phyloP scores from a whole-genome alignment of 2,888 invertebrate species.

The Pachycephus smyrnensis region DNA sequence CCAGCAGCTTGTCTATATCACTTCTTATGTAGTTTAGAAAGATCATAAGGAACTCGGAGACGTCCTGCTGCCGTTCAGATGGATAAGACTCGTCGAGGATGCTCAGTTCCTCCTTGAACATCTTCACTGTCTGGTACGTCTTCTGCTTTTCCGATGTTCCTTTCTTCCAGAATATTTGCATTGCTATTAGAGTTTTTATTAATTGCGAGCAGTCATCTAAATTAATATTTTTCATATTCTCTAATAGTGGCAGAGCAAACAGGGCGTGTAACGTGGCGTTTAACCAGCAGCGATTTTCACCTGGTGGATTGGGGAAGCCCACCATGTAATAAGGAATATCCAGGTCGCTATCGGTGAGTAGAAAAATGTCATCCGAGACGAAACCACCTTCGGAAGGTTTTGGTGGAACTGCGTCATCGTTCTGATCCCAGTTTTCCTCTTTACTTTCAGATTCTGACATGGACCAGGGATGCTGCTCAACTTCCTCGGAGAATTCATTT shows the following conservation, averaged over 20 bases:
- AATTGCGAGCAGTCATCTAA: slow-evolving; percentile 40
- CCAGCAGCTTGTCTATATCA: slow-evolving; percentile 44
- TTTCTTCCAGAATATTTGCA: slow-evolving; percentile 46
- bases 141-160: slow-evolving; percentile 38
- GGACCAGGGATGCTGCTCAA: neutral
- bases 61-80: slow-evolving; percentile 57
- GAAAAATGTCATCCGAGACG: neutral
- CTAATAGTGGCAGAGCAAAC: slow-evolving; percentile 50
- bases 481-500: neutral
- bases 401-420: neutral
- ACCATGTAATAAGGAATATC: slow-evolving; percentile 46
- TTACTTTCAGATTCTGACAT: neutral
- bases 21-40: slow-evolving; percentile 53
- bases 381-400: neutral
- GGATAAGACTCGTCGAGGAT: slow-evolving; percentile 51
- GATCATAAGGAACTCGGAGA: slow-evolving; percentile 56
- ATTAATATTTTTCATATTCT: slow-evolving; percentile 41
- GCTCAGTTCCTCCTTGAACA: slow-evolving; percentile 51
- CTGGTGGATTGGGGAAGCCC: slow-evolving; percentile 59
- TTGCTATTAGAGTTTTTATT: slow-evolving; percentile 40
- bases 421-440: neutral
- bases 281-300: slow-evolving; percentile 58
- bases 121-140: slow-evolving; percentile 41
- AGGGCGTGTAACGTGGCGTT: slow-evolving; percentile 56
- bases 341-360: slow-evolving; percentile 1